Conservation (phyloP, 2,888 invertebrate species). For the Parelbella ahira region DNA sequence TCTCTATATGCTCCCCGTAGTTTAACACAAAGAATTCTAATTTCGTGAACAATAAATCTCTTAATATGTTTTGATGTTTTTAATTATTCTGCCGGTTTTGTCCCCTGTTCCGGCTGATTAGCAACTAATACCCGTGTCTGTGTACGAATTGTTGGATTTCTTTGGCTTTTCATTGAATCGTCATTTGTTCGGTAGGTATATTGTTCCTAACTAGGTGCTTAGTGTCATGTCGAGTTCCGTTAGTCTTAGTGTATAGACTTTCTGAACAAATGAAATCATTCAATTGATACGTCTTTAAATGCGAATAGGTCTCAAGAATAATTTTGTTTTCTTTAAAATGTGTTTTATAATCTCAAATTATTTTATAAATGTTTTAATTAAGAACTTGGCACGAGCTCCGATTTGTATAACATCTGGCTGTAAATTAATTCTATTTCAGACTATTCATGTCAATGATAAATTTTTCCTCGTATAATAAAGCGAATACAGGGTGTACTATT, state of each 20-base stretch:
- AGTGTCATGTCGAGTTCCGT: constrained; percentile 52
- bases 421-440: too few relatives aligned
- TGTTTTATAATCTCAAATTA: too few relatives aligned
- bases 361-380: too few relatives aligned
- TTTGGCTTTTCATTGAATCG: constrained; percentile 39
- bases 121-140: constrained; percentile 61
- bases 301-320: too few relatives aligned
- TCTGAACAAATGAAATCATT: too few relatives aligned
- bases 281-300: too few relatives aligned
- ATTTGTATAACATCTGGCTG: too few relatives aligned
- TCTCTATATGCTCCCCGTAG: constrained; percentile 61
- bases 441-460: too few relatives aligned
- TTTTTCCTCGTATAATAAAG: too few relatives aligned
- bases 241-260: constrained; percentile 31
- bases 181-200: constrained; percentile 41
- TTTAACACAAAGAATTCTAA: constrained; percentile 58
- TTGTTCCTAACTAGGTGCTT: constrained; percentile 49
- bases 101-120: constrained; percentile 53
- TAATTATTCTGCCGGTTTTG: constrained; percentile 50
- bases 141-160: constrained; percentile 38
- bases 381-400: too few relatives aligned
- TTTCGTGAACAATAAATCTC: constrained; percentile 63
- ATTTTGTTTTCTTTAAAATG: too few relatives aligned
- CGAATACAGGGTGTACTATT: too few relatives aligned
- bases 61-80: constrained; percentile 78